A percentile compares a stretch with the other conserved stretches of the same genome.
These are phyloP conservation scores for Allobates femoralis DNA, from an alignment of 2,797 vertebrate genomes.

Conservation along the genomic window DNA sequence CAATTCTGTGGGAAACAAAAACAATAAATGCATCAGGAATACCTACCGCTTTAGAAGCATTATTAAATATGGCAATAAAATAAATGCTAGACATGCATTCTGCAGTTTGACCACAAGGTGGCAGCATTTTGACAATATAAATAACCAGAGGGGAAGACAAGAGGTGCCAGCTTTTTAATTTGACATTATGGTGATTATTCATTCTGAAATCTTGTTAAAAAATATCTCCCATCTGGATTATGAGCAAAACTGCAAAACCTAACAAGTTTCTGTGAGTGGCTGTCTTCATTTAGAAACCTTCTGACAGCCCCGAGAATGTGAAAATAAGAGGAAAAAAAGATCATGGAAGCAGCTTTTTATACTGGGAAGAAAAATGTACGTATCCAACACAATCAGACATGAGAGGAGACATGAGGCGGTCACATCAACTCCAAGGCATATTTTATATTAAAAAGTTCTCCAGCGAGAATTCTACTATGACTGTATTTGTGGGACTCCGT, in stretches of 20 bases:
- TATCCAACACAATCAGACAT: neutral
- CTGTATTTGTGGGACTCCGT: too few species aligned
- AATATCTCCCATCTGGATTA: conserved; percentile 63
- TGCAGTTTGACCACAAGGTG: conserved; percentile 37
- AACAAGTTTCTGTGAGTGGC: conserved; percentile 50
- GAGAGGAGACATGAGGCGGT: neutral
- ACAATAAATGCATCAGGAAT: neutral
- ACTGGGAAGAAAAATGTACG: conserved; percentile 15
- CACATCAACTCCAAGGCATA: neutral
- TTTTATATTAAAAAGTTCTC: neutral
- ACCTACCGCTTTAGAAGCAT: neutral
- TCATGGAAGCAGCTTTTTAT: conserved; percentile 41
- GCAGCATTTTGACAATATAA: conserved; percentile 40
- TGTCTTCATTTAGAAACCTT: conserved; percentile 55
- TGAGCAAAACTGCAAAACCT: conserved; percentile 59
- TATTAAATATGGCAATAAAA: neutral
- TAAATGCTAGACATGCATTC: neutral
- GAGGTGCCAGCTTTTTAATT: conserved; percentile 40
- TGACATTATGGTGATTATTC: conserved; percentile 55
- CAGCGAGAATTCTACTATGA: neutral
- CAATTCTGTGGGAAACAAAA: conserved; percentile 71
- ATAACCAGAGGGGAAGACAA: neutral
- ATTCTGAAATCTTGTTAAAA: conserved; percentile 59
- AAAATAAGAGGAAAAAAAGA: conserved; percentile 51
- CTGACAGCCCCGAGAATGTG: conserved; percentile 45